Conservation (phyloP, 1,140 invertebrate species). For the Pogonomyrmex californicus region DNA sequence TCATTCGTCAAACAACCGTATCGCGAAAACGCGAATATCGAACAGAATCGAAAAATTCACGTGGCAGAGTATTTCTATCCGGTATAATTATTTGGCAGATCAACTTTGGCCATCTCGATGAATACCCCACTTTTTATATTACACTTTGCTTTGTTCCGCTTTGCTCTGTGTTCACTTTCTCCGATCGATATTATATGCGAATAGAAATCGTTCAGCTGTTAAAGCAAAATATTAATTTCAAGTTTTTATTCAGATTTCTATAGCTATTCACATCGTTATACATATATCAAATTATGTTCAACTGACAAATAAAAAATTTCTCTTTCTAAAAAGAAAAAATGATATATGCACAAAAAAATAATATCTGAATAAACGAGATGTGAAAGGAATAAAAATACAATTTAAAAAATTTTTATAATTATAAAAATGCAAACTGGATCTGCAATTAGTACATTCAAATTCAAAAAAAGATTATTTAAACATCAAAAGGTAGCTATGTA, state of each 20-base stretch:
- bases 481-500: too few relatives aligned
- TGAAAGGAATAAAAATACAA: not conserved
- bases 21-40: not conserved
- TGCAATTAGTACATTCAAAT: too few relatives aligned
- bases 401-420: not conserved
- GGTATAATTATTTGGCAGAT: constrained; percentile 14
- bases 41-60: constrained; percentile 29
- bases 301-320: not conserved
- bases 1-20: constrained; percentile 53
- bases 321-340: not conserved
- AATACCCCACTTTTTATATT: constrained; percentile 43
- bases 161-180: constrained; percentile 7
- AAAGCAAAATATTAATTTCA: constrained; percentile 33
- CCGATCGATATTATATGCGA: not conserved
- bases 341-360: not conserved
- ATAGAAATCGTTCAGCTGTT: not conserved
- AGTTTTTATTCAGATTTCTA: constrained; percentile 22
- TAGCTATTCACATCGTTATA: not conserved
- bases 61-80: not conserved
- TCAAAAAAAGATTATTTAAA: too few relatives aligned
- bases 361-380: not conserved
- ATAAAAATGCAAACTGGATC: too few relatives aligned
- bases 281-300: not conserved
- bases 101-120: not conserved
- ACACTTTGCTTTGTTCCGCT: constrained; percentile 7